Conservation (phyloP, 35 echinoderm and acorn worm species). For the Diadema setosum region DNA sequence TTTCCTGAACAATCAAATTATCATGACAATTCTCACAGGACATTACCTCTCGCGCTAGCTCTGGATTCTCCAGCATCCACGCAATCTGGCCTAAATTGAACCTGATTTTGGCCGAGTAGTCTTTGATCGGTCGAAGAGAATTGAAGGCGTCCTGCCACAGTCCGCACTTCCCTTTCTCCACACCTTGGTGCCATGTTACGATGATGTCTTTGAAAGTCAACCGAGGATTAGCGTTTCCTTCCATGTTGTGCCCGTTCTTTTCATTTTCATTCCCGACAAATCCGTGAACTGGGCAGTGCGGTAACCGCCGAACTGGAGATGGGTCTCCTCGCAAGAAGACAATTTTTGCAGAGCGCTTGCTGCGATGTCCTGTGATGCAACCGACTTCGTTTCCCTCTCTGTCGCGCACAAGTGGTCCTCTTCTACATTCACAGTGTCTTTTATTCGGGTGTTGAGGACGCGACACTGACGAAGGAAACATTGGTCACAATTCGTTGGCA, state of each 20-base stretch:
- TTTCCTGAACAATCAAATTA: not conserved
- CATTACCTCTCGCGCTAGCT: not conserved
- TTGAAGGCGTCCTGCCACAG: not conserved
- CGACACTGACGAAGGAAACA: not conserved
- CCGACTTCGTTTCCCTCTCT: not conserved
- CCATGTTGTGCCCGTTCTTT: not conserved
- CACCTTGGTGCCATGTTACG: not conserved
- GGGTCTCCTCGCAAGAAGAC: not conserved
- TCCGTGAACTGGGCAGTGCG: not conserved
- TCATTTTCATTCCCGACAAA: not conserved
- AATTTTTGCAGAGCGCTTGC: not conserved
- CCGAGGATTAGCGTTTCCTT: not conserved
- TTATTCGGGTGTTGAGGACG: not conserved
- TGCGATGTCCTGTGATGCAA: not conserved
- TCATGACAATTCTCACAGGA: not conserved
- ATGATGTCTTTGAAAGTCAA: not conserved
- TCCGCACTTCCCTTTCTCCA: not conserved
- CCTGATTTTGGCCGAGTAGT: not conserved
- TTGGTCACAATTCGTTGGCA: not conserved
- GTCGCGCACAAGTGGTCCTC: not conserved
- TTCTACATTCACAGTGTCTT: not conserved
- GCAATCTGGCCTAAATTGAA: conserved; percentile 18
- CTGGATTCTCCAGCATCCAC: not conserved
- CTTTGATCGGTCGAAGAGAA: not conserved
- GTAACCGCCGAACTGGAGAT: not conserved